Conservation (phyloP, 2,888 invertebrate species). For the Drosophila mimica region DNA sequence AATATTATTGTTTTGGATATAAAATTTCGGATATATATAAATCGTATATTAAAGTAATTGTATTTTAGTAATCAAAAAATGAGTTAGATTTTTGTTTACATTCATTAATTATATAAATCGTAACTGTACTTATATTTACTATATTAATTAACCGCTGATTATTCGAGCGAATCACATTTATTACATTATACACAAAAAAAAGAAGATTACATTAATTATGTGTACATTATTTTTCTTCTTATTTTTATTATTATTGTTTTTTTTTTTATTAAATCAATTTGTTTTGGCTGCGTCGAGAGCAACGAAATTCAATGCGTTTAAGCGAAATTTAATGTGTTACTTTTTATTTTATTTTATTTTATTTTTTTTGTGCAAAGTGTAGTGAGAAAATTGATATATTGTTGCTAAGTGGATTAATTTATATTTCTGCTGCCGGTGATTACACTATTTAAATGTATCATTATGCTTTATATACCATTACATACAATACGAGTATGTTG, state of each 20-base stretch:
- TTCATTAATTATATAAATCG: not conserved
- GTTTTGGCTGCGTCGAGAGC: not conserved
- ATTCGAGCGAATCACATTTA: not conserved
- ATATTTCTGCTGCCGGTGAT: not conserved
- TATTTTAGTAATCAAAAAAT: too few species aligned
- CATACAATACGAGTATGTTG: not conserved
- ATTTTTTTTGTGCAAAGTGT: not conserved
- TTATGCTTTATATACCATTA: too few species aligned
- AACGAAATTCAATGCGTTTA: not conserved
- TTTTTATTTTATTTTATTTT: too few species aligned
- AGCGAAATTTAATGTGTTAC: too few species aligned
- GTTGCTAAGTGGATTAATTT: not conserved
- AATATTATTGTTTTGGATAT: conserved; percentile 37
- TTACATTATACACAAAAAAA: not conserved
- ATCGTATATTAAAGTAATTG: too few species aligned
- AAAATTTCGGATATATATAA: conserved; percentile 28
- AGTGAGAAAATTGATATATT: not conserved
- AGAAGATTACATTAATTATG: not conserved
- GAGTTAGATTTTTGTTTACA: too few species aligned
- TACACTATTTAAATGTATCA: not conserved
- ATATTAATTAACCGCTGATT: not conserved
- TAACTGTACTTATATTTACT: not conserved
- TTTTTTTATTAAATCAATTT: not conserved
- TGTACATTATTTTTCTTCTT: not conserved
- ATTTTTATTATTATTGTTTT: not conserved